Base-by-base conservation (phyloP, 2,888 invertebrate genomes). In the Fissipunctia ypsillon region DNA sequence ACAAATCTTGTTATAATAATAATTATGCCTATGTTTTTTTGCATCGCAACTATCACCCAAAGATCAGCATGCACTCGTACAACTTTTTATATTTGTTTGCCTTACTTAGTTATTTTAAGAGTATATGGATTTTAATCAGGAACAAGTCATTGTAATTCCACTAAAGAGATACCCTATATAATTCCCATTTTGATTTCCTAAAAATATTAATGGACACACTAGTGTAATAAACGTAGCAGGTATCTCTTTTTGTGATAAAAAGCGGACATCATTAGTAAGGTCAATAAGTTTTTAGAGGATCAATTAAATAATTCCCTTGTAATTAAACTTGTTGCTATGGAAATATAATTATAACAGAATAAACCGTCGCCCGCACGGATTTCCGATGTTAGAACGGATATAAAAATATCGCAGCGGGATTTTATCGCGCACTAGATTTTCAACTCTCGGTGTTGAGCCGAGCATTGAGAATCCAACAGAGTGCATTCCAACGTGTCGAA, bases 111-210 rank as follows among this genome's bases (percentile, higher is more conserved):
- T 52, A 64, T 57, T 73, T 48, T 22, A 16, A n/a, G n/a, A n/a
- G 31, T 31, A 9, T 22, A 45, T 35, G 64, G 59, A 54, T 25
- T 7, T 48, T 35, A 28, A 45, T 50, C 16, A 63, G 57, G 57
- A 25, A 25, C 63, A 63, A 76, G 45, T 52, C 43, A 60, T 52
- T 19, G 28, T 43, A 28, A 25, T 48, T 1, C 25, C 9, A 63
- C 6, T 19, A 31, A 9, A 31, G 3, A 48, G 0, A 22, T 38
- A n/a, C 9, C 16, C 22, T 0, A 5, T 28, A 5, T 14, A 31
- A n/a, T 5, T 1, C 3, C 10, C 1, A 43, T 31, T 16, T 45
- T 63, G 9, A 31, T n/a, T 14, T 48, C 2, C 10, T 16, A 10
- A 16, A 22, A 31, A 7, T 28, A 45, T 31, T 1, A 31, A 16